Evolutionary conservation across 2,888 invertebrate genomes (phyloP).

Genomic region (Platycnemis pennipes): DNA sequence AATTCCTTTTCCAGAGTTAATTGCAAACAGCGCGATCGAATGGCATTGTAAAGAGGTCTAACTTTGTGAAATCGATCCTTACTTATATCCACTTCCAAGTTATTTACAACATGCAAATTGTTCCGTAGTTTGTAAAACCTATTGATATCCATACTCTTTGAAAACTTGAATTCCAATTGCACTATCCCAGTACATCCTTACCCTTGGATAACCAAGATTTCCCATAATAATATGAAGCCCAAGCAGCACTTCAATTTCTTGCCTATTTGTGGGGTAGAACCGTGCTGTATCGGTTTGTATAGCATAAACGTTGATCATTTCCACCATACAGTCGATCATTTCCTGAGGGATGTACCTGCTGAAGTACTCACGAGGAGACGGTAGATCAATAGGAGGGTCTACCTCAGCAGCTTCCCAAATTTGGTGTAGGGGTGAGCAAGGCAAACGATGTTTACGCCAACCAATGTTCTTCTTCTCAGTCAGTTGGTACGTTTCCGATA

Average conservation of each 20-base stretch:
- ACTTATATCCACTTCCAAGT: slow-evolving; percentile 46
- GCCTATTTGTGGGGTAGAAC: background rate
- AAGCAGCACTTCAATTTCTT: background rate
- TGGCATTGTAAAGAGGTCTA: background rate
- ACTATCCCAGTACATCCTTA: slow-evolving; percentile 70
- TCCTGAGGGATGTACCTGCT: background rate
- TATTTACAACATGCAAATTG: slow-evolving; percentile 71
- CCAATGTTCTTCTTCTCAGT: slow-evolving; percentile 2
- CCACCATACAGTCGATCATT: background rate
- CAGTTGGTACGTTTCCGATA: slow-evolving; percentile 8
- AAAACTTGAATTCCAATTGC: slow-evolving; percentile 51
- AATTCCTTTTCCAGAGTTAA: too few species aligned
- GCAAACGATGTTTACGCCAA: background rate
- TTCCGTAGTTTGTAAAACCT: slow-evolving; percentile 71
- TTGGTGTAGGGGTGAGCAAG: background rate
- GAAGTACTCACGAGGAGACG: slow-evolving; percentile 37
- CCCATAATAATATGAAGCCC: background rate
- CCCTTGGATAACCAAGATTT: slow-evolving; percentile 15
- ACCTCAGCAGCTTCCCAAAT: background rate
- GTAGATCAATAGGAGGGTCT: background rate
- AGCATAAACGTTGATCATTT: slow-evolving; percentile 11
- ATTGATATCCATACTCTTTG: slow-evolving; percentile 70
- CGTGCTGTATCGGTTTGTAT: slow-evolving; percentile 1
- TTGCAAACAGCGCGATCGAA: slow-evolving; percentile 32
- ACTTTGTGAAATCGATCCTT: background rate